Evolutionary conservation across 2,888 invertebrate species (phyloP).

Genomic region (Cephus runcator): DNA sequence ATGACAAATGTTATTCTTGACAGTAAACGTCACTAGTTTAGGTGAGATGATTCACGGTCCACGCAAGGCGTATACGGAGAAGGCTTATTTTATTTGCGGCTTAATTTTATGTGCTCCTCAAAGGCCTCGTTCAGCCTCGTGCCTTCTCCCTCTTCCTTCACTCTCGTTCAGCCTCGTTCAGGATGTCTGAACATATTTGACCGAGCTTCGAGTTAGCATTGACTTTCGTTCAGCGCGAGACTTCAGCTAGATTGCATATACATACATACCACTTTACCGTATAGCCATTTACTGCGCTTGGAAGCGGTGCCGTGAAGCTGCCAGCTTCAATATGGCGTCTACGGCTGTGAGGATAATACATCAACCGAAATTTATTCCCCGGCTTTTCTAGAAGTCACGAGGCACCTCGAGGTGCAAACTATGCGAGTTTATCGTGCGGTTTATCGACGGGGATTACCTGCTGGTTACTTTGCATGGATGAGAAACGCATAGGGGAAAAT

Average conservation of each 20-base stretch:
- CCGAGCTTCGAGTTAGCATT: neutral
- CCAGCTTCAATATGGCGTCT: neutral
- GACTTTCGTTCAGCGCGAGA: neutral
- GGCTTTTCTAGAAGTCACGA: conserved; percentile 26
- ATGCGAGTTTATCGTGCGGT: conserved; percentile 25
- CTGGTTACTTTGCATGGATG: neutral
- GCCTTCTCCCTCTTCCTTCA: neutral
- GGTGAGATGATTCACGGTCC: conserved; percentile 56
- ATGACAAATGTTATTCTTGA: conserved; percentile 62
- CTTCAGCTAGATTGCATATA: neutral
- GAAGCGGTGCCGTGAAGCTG: neutral
- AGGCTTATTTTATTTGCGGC: conserved; percentile 58
- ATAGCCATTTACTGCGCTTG: neutral
- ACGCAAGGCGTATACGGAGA: conserved; percentile 14
- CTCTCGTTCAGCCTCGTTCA: neutral
- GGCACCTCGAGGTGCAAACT: conserved; percentile 16
- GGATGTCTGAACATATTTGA: neutral
- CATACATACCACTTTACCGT: neutral
- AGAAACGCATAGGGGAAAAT: neutral
- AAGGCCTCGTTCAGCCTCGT: conserved; percentile 8
- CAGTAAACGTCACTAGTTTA: conserved; percentile 62
- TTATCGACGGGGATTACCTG: conserved; percentile 19
- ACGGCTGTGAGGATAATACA: conserved; percentile 18
- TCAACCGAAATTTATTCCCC: conserved; percentile 31
- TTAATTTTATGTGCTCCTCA: conserved; percentile 55